Percentiles rank a stretch among this genome's conserved stretches.
phyloP scores from a whole-genome alignment of 2,888 invertebrate genomes.

The Chouioia cunea region DNA sequence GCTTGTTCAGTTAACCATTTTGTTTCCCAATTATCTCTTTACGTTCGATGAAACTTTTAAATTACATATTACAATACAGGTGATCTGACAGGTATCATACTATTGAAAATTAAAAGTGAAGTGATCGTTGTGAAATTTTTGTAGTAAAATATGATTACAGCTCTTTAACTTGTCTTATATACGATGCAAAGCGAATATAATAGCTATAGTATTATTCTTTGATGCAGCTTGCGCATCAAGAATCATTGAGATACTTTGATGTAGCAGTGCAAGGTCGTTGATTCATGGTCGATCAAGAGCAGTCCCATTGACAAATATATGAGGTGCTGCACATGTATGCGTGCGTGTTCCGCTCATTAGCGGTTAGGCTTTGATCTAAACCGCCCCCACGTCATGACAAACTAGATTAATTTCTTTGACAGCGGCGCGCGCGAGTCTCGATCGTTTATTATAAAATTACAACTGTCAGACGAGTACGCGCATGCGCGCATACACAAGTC shows the following conservation, averaged over 20 bases:
- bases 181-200: no score
- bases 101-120: no score
- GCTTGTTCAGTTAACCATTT: no score
- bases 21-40: no score
- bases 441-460: slow-evolving; percentile 68
- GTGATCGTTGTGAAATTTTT: no score
- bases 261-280: slow-evolving; percentile 2
- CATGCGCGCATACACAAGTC: neutral
- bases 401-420: slow-evolving; percentile 68
- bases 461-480: slow-evolving; percentile 58
- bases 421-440: slow-evolving; percentile 53
- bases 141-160: no score
- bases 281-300: slow-evolving; percentile 41
- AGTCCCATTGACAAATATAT: slow-evolving; percentile 43
- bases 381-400: slow-evolving; percentile 69
- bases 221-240: neutral
- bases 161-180: no score
- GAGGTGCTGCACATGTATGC: slow-evolving; percentile 2
- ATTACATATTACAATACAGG: no score
- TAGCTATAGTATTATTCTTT: no score
- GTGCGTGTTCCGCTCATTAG: slow-evolving; percentile 63
- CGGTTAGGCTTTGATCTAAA: slow-evolving; percentile 68
- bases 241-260: neutral
- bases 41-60: no score
- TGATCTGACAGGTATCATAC: no score